phyloP scores from a whole-genome alignment of 2,888 invertebrate species.

The Aphodius sticticus region DNA sequence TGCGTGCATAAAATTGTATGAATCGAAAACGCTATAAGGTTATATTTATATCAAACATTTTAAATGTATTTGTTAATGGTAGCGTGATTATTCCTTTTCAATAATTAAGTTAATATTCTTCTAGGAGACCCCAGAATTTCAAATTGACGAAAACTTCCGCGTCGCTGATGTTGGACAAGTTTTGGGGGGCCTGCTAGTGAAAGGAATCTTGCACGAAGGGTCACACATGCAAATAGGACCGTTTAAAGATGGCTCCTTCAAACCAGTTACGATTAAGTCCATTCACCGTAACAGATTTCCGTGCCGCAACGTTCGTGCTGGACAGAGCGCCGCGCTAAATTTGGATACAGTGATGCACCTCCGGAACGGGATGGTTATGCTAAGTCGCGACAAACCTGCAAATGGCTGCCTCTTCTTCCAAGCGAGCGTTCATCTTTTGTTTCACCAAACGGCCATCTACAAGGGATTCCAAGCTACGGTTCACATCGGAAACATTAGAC shows the following conservation, averaged over 20 bases:
- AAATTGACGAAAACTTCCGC: conserved; percentile 93
- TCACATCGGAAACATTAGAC: conserved; percentile 94
- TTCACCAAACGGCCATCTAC: conserved; percentile 84
- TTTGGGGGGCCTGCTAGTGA: conserved; percentile 83
- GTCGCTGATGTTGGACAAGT: conserved; percentile 85
- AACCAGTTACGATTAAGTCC: conserved; percentile 79
- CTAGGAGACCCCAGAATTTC: conserved; percentile 81
- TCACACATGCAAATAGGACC: conserved; percentile 79
- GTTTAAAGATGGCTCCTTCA: conserved; percentile 80
- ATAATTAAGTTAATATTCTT: conserved; percentile 36
- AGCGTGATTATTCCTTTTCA: too few relatives aligned
- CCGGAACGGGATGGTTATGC: conserved; percentile 86
- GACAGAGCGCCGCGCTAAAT: conserved; percentile 88
- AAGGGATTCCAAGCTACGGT: conserved; percentile 92
- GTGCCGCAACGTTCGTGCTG: conserved; percentile 85
- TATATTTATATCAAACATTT: too few relatives aligned
- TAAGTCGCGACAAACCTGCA: conserved; percentile 64
- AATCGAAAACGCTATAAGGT: too few relatives aligned
- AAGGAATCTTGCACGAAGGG: conserved; percentile 89
- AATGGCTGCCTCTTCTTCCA: conserved; percentile 61
- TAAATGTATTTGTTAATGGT: too few relatives aligned
- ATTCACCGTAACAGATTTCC: conserved; percentile 94
- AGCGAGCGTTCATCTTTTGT: conserved; percentile 90
- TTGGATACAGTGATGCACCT: conserved; percentile 71
- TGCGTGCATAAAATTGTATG: too few relatives aligned